Evolutionary conservation across 2,113 vertebrate genomes (phyloP), one percentile per base, ranked within the genome.

Genomic region (Menura novaehollandiae): DNA sequence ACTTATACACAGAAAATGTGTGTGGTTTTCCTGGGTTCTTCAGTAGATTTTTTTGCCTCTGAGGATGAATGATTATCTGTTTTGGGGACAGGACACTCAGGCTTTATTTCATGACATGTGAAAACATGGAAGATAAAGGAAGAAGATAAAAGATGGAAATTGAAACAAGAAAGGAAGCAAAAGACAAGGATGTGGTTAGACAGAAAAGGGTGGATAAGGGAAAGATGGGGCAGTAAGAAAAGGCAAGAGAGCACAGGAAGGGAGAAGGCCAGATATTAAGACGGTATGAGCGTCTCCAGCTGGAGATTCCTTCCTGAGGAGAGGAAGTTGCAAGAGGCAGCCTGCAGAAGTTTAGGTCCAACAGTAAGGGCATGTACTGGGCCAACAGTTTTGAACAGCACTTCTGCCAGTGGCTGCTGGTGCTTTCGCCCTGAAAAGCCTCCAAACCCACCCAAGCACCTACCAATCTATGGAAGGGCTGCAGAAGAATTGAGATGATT

Each of bases 401-500:
- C 12, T 76, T 79, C 52, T 86, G 62, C 33, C 47, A 63, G 41
- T 26, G 43, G 15, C n/a, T 91, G 74, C 46, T 26, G 39, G 12
- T 1, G 3, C 17, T 63, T 76, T 74, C 11, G 43, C 44, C 30
- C 26, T 27, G 37, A 55, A 43, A 79, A 91, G 14, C n/a, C 49
- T 46, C 7, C 18, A 52, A 85, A 11, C 2, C 16, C 7, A 10
- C 33, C 4, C 16, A 21, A 16, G 39, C 18, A 64, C 7, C 24
- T 20, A 46, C 15, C 9, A 6, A 7, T 15, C 39, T 51, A 16
- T 17, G 75, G 47, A 67, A 78, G 21, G 8, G 23, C 33, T 8
- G 1, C 53, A 69, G 59, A 60, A 79, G 67, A 71, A 81, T 0
- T 35, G 41, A 77, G 39, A 27, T 0, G 0, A 58, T 1, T 8